Base-by-base conservation (phyloP, 2,888 invertebrate genomes). In the Zaprionus lineosus region DNA sequence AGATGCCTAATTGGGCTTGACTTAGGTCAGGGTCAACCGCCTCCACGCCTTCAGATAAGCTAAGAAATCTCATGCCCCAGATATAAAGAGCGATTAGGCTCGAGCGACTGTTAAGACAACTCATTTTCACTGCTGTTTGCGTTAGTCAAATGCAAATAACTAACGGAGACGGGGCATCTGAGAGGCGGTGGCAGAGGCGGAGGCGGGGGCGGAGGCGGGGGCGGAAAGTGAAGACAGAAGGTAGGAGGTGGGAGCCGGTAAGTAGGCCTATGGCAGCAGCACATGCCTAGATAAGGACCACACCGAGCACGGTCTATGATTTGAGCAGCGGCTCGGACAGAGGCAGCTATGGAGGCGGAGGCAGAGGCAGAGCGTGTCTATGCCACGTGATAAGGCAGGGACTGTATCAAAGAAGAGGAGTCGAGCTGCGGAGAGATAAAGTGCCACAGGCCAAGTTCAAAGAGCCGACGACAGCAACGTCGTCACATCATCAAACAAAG, bases 251-350 rank as follows among this genome's bases (percentile, higher is more conserved):
- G 16, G 26, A 24, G 43, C n/a, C n/a, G n/a, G n/a, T n/a, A n/a
- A n/a, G n/a, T n/a, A n/a, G n/a, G n/a, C n/a, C 60, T 53, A 43
- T 56, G 58, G 51, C 50, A 50, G 55, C 44, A 59, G 70, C 70
- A 70, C 66, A 62, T 57, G 75, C 52, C 21, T 12, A 41, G 81
- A 78, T 78, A 76, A 65, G 67, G 74, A 66, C 74, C 71, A 73
- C 73, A 66, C 59, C 37, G 34, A 31, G 26, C 11, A 26, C 8
- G 40, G n/a, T n/a, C n/a, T n/a, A n/a, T n/a, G n/a, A n/a, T n/a
- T n/a, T n/a, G n/a, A n/a, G 26, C 28, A 24, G 7, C 24, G 18
- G 7, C 18, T 34, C 6, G 44, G 47, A 28, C 7, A 50, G 34
- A 41, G 19, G 24, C 16, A 18, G 11, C 11, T 28, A 16, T 3